Evolutionary conservation across 2,113 vertebrate species (phyloP), one percentile per base, ranked within the genome.

Genomic region (Burhinus oedicnemus): DNA sequence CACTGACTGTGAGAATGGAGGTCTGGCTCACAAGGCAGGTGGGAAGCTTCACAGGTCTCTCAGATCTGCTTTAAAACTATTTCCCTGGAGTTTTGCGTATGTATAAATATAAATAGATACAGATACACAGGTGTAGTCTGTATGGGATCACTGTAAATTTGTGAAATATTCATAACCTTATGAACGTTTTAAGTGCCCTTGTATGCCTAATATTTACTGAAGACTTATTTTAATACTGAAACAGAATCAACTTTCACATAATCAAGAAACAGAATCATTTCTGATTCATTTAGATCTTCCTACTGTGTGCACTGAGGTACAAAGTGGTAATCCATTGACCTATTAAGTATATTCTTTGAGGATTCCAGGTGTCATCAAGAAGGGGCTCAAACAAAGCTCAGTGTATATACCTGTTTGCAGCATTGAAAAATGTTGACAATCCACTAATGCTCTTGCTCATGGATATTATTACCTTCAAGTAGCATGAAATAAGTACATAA

Each of bases 401-500:
- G 15, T 36, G 5, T 60, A 10, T 64, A 3, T 51, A 9, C 49
- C 7, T 19, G 10, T 44, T 76, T 79, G 38, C 76, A 83, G 38
- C 32, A 26, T 2, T 77, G 29, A 20, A 30, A 68, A 34, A 15
- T 27, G 17, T 20, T 75, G 30, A 66, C 20, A 79, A 34, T 80
- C 51, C 11, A 40, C 25, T 62, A 13, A 52, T 2, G 3, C 8
- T 65, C 22, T 61, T 15, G 9, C 34, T 71, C 1, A 0, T 21
- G 51, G 38, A 16, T 45, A 16, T 55, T 71, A 13, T 3, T 90
- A 9, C 19, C 25, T 83, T 86, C 45, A 81, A 61, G 32, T 38
- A 78, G 26, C 29, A 30, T 74, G 21, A 55, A 87, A 84, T 72
- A 72, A n/a, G 5, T 20, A 42, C 4, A 0, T n/a, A 51, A 44